Evolutionary conservation across 2,888 invertebrate genomes (phyloP), one percentile per base, ranked within the genome.

Genomic region (Ditylenchus weischeri): DNA sequence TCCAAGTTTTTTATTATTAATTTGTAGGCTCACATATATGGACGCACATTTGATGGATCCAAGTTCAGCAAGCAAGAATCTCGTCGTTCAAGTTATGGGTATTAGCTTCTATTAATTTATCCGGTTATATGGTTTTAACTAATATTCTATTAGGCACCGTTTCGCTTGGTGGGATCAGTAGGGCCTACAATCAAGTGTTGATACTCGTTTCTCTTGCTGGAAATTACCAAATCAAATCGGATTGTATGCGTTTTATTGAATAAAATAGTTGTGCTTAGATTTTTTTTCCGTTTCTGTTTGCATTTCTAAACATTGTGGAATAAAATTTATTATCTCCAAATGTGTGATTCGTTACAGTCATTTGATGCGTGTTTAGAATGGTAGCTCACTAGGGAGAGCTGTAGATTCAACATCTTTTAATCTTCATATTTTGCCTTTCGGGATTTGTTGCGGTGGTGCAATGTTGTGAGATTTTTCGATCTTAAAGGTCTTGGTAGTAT

Each of bases 341-440:
- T 4, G 29, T 29, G 29, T 29, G 3, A 29, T 29, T 29, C 29
- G 29, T 29, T 29, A 29, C 29, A 29, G 29, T 29, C 29, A 29
- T 29, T 4, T 29, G 29, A 29, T 2, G 29, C 29, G 29, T 29
- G 29, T 29, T 29, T 29, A 29, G 29, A 29, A 2, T 29, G 29
- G 29, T 29, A 29, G n/a, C n/a, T n/a, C n/a, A n/a, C n/a, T n/a
- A n/a, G n/a, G n/a, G n/a, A n/a, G 29, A 29, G 29, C 5, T 29
- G 2, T 4, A 29, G 29, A 29, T 29, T n/a, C n/a, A n/a, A 29
- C 3, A 4, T 29, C 29, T 29, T 29, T 29, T 29, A 29, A 29
- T 29, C 8, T 63, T 69, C 57, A 69, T 64, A 78, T 77, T 68
- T 75, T 76, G 69, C 77, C 75, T 65, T 78, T 79, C 51, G 76